A percentile compares a stretch with the other conserved stretches of the same genome.
These are phyloP conservation scores for Ambastaia sidthimunki DNA, from an alignment of 2,797 vertebrate species.

Conservation along the genomic window DNA sequence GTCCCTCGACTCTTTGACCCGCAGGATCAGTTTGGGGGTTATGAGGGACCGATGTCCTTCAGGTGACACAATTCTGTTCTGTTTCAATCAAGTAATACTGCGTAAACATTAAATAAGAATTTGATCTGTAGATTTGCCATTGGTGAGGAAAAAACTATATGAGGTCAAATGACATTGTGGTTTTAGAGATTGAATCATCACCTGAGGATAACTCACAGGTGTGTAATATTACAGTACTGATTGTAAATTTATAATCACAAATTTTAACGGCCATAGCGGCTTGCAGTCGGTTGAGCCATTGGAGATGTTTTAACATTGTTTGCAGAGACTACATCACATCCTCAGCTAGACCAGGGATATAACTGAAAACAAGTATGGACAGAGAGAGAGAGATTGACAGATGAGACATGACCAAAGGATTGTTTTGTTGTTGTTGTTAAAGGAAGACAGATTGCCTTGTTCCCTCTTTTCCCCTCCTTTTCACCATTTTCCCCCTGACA, in stretches of 20 bases:
- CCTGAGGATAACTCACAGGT: constrained; percentile 18
- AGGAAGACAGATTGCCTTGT: constrained; percentile 67
- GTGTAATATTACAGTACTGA: constrained; percentile 26
- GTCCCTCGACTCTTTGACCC: constrained; percentile 69
- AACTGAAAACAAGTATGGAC: constrained; percentile 13
- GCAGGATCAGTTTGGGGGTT: constrained; percentile 68
- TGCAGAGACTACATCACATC: not conserved
- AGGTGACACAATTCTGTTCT: constrained; percentile 67
- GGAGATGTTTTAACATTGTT: not conserved
- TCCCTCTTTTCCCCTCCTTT: constrained; percentile 64
- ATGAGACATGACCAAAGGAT: constrained; percentile 60
- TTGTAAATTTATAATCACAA: constrained; percentile 22
- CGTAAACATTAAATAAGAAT: constrained; percentile 47
- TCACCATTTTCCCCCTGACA: constrained; percentile 56
- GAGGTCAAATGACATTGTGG: constrained; percentile 39
- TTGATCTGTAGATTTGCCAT: constrained; percentile 42
- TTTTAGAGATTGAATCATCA: constrained; percentile 26
- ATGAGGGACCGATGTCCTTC: constrained; percentile 76
- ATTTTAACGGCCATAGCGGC: not conserved
- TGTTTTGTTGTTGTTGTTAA: constrained; percentile 58
- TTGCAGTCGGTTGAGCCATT: not conserved
- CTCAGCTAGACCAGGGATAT: not conserved
- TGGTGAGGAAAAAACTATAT: constrained; percentile 41
- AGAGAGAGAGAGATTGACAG: constrained; percentile 9
- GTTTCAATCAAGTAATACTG: constrained; percentile 54